phyloP scores from a whole-genome alignment of 2,888 invertebrate genomes.

The Epinotia demarniana region DNA sequence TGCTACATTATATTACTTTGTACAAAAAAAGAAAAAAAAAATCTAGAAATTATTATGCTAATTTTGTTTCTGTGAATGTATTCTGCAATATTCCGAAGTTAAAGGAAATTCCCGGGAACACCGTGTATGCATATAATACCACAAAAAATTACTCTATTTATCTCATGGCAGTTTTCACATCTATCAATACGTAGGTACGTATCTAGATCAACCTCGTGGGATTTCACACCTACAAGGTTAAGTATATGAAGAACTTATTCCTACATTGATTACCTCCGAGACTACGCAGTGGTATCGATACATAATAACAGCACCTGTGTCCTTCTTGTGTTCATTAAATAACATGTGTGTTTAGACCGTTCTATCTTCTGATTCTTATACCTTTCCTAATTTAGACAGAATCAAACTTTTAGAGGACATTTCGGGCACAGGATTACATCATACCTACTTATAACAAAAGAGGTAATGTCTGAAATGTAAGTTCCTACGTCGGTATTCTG shows the following conservation, averaged over 20 bases:
- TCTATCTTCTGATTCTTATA: neutral
- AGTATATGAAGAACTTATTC: neutral
- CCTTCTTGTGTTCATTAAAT: constrained; percentile 1
- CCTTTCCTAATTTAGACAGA: neutral
- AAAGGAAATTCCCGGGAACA: no score
- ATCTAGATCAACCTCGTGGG: neutral
- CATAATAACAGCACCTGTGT: constrained; percentile 12
- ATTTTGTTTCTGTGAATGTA: no score
- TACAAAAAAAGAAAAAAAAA: no score
- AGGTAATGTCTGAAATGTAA: neutral
- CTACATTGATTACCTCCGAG: neutral
- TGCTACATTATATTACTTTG: no score
- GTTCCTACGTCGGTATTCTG: no score
- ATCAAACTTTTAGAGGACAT: neutral
- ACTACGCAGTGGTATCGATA: neutral
- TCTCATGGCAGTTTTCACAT: neutral
- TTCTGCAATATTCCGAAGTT: no score
- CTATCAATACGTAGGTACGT: no score
- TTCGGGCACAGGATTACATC: neutral
- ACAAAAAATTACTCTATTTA: no score
- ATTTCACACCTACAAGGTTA: neutral
- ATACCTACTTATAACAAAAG: neutral
- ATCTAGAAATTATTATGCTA: no score
- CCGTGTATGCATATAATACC: no score
- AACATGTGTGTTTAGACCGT: neutral